A percentile compares a stretch with the other conserved stretches of the same genome.
These are phyloP conservation scores for Drosophila nr. fundita DNA, from an alignment of 2,888 invertebrate genomes.

Conservation along the genomic window DNA sequence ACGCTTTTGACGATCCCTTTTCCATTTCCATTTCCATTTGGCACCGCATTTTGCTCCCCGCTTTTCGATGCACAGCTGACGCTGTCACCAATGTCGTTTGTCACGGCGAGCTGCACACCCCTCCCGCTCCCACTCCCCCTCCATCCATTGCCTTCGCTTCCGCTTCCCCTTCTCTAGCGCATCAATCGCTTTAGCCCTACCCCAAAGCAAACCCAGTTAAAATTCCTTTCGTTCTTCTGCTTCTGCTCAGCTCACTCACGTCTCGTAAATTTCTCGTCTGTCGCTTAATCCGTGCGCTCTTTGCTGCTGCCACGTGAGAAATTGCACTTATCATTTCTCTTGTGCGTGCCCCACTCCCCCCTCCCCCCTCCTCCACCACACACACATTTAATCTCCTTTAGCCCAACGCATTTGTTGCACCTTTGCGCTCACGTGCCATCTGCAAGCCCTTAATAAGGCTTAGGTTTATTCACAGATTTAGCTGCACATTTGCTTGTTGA, in stretches of 20 bases:
- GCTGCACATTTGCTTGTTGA: slow-evolving; percentile 10
- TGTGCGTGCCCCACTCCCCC: background rate
- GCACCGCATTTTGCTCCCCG: slow-evolving; percentile 21
- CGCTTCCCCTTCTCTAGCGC: background rate
- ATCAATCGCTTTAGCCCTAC: background rate
- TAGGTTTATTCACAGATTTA: slow-evolving; percentile 39
- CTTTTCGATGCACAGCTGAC: slow-evolving; percentile 61
- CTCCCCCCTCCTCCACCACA: background rate
- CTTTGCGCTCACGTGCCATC: slow-evolving; percentile 8
- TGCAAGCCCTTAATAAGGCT: slow-evolving; percentile 40
- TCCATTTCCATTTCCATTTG: slow-evolving; percentile 51
- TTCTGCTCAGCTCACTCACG: slow-evolving; percentile 50
- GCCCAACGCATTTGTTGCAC: slow-evolving; percentile 3
- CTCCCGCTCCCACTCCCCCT: background rate
- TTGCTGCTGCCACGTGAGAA: slow-evolving; percentile 71
- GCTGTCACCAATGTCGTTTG: slow-evolving; percentile 67
- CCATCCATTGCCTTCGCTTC: no score
- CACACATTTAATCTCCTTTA: background rate
- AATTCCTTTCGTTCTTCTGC: slow-evolving; percentile 12
- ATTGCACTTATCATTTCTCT: slow-evolving; percentile 71
- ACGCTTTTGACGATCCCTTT: slow-evolving; percentile 19
- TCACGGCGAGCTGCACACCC: slow-evolving; percentile 54
- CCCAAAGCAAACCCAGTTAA: slow-evolving; percentile 13
- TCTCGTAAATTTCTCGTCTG: slow-evolving; percentile 73
- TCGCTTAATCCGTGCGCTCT: slow-evolving; percentile 70